Evolutionary conservation across 2,888 invertebrate genomes (phyloP).

Genomic region (Diplazon laetatorius): DNA sequence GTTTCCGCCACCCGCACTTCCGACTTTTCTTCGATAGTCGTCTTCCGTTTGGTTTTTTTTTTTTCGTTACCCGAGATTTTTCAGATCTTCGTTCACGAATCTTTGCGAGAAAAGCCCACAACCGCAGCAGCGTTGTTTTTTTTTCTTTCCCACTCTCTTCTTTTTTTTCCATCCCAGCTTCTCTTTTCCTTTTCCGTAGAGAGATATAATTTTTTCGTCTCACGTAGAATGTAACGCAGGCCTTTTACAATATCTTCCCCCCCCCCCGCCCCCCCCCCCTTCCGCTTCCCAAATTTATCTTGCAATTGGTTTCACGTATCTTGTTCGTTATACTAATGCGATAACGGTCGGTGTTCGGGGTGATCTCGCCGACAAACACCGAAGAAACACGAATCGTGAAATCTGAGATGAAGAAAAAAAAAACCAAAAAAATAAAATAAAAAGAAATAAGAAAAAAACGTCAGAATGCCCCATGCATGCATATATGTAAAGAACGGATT

Average conservation of each 20-base stretch:
- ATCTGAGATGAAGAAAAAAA: too few relatives aligned
- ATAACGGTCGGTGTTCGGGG: conserved; percentile 71
- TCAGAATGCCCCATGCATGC: conserved; percentile 45
- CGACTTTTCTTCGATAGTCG: conserved; percentile 56
- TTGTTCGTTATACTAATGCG: conserved; percentile 66
- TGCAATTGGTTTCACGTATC: conserved; percentile 69
- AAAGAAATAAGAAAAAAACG: conserved; percentile 9
- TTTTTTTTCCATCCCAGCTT: not conserved
- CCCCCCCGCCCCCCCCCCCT: too few relatives aligned
- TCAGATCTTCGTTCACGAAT: conserved; percentile 15
- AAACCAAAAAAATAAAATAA: too few relatives aligned
- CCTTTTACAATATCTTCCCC: conserved; percentile 61
- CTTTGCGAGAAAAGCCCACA: conserved; percentile 16
- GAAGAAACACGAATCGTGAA: conserved; percentile 22
- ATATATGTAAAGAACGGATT: conserved; percentile 30
- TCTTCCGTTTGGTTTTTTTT: conserved; percentile 50
- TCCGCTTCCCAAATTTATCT: conserved; percentile 62
- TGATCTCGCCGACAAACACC: conserved; percentile 19
- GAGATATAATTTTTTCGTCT: conserved; percentile 51
- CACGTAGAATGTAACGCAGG: conserved; percentile 45
- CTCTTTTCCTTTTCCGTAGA: conserved; percentile 56
- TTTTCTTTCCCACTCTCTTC: too few relatives aligned
- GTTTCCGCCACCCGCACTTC: conserved; percentile 27
- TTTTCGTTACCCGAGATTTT: too few relatives aligned
- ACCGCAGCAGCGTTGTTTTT: conserved; percentile 54